These are phyloP conservation scores for Montifringilla adamsi DNA, from an alignment of 2,113 vertebrate species.

Conservation along the genomic window DNA sequence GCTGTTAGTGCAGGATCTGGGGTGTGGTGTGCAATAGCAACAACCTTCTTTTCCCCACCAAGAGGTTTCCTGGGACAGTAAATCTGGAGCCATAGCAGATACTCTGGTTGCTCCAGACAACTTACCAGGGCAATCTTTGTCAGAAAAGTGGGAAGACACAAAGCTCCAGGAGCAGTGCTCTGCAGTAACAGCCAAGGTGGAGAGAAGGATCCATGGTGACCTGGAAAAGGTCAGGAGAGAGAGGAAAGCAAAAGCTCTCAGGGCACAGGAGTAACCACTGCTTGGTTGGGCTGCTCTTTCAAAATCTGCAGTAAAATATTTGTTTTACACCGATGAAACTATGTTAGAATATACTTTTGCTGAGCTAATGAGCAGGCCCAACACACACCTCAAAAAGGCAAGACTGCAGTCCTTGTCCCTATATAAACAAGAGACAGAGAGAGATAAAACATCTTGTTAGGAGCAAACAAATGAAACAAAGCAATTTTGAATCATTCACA, in stretches of 20 bases:
- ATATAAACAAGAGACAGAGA: not conserved
- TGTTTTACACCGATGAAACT: not conserved
- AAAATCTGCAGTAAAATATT: not conserved
- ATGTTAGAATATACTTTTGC: not conserved
- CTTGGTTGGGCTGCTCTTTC: not conserved
- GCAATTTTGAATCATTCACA: not conserved
- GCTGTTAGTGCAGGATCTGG: not conserved
- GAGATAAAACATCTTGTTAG: not conserved
- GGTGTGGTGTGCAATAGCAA: not conserved
- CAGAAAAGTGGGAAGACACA: not conserved
- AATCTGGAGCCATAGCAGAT: not conserved
- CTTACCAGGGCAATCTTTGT: not conserved
- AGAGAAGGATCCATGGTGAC: not conserved
- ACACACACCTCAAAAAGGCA: not conserved
- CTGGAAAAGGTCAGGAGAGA: not conserved
- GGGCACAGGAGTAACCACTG: not conserved
- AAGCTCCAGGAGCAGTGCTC: not conserved
- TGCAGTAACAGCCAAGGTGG: not conserved
- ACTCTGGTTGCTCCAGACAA: not conserved
- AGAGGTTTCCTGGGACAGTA: not conserved
- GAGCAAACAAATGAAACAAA: constrained; percentile 7
- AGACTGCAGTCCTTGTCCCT: not conserved
- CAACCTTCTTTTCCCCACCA: not conserved
- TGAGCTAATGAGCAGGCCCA: not conserved
- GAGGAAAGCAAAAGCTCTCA: not conserved